These are phyloP conservation scores for Philonicus albiceps DNA, from an alignment of 2,888 invertebrate species.

Conservation along the genomic window DNA sequence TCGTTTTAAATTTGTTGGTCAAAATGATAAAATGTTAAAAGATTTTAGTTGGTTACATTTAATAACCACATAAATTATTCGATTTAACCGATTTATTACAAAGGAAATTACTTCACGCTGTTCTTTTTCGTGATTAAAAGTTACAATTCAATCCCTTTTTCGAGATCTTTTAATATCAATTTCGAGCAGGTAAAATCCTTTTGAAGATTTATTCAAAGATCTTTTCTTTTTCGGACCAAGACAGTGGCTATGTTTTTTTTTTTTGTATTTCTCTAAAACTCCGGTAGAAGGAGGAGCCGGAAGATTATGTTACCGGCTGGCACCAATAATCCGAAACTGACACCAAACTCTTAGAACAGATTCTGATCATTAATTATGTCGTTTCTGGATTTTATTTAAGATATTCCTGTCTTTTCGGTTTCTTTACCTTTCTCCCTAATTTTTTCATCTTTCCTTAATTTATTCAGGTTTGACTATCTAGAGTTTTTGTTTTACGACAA, in stretches of 20 bases:
- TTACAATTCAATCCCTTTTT: slow-evolving; percentile 14
- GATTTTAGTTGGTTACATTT: neutral
- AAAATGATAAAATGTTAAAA: neutral
- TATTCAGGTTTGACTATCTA: neutral
- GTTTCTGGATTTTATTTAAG: slow-evolving; percentile 13
- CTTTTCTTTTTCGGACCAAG: neutral
- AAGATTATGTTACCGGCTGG: neutral
- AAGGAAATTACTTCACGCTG: slow-evolving; percentile 15
- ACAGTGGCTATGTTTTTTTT: neutral
- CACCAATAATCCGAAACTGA: neutral
- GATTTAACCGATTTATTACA: neutral
- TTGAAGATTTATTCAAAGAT: slow-evolving; percentile 32
- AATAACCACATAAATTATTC: neutral
- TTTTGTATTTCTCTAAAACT: neutral
- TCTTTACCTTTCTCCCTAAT: neutral
- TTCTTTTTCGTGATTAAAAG: slow-evolving; percentile 34
- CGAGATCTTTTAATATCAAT: slow-evolving; percentile 1
- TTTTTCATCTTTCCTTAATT: neutral
- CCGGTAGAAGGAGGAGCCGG: neutral
- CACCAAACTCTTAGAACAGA: neutral
- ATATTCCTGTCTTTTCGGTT: neutral
- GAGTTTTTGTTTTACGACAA: neutral
- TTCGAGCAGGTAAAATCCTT: slow-evolving; percentile 6
- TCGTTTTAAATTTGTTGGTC: neutral
- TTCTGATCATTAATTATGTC: slow-evolving; percentile 22